Conservation (phyloP, 2,113 vertebrate species). For the Baryphthengus martii region DNA sequence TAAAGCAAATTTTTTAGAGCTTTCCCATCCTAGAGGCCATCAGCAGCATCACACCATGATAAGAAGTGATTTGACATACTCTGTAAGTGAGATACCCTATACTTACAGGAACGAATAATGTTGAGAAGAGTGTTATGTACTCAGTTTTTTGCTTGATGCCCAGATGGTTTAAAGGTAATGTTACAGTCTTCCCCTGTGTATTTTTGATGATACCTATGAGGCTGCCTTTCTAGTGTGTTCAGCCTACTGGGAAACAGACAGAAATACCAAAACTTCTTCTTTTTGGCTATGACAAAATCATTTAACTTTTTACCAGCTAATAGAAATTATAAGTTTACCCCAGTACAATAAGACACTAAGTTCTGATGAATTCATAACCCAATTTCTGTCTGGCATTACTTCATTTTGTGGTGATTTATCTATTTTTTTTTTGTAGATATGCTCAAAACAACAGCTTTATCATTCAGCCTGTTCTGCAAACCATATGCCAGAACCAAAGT, state of each 20-base stretch:
- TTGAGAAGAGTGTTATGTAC: not conserved
- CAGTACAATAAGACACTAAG: not conserved
- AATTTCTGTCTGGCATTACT: not conserved
- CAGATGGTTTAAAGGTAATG: not conserved
- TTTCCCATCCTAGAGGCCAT: not conserved
- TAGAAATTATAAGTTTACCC: not conserved
- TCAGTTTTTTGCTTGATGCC: not conserved
- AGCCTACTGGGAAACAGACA: not conserved
- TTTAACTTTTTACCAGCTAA: too few relatives aligned
- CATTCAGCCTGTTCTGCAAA: not conserved
- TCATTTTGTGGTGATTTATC: not conserved
- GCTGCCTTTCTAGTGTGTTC: not conserved
- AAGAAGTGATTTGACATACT: not conserved
- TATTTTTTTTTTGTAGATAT: not conserved
- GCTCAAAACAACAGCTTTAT: not conserved
- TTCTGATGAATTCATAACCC: conserved; percentile 2
- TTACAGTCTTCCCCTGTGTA: not conserved
- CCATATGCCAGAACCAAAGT: not conserved
- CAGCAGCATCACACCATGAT: not conserved
- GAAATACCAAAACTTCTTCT: not conserved
- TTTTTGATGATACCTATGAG: not conserved
- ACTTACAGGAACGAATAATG: not conserved
- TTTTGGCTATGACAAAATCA: not conserved
- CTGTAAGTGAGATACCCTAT: not conserved
- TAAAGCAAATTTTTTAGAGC: not conserved